Conservation (phyloP, 1,140 invertebrate genomes). For the Cataglyphis hispanica region DNA sequence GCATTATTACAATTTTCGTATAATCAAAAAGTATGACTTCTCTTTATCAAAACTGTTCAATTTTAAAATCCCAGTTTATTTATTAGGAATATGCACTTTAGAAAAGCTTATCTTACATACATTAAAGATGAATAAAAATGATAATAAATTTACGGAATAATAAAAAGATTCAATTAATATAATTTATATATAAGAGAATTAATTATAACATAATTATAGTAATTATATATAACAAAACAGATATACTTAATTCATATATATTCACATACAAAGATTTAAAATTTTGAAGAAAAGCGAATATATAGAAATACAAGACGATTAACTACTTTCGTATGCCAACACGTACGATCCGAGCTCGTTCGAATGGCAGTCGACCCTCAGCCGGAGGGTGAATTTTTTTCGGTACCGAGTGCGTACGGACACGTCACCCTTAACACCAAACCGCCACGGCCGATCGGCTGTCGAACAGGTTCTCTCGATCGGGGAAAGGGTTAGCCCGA, state of each 20-base stretch:
- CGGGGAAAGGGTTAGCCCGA: slow-evolving; percentile 43
- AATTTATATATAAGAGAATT: neutral
- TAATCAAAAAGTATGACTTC: neutral
- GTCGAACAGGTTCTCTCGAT: slow-evolving; percentile 67
- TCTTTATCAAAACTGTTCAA: neutral
- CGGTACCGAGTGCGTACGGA: slow-evolving; percentile 32
- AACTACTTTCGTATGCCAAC: slow-evolving; percentile 44
- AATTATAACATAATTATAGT: neutral
- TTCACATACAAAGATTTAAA: neutral
- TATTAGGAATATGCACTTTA: neutral
- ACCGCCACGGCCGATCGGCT: slow-evolving; percentile 63
- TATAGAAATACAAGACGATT: slow-evolving; percentile 27
- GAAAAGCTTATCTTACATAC: neutral
- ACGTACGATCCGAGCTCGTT: slow-evolving; percentile 24
- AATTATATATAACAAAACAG: neutral
- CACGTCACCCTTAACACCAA: slow-evolving; percentile 69
- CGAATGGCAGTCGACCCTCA: slow-evolving; percentile 27
- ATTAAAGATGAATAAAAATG: slow-evolving; percentile 12
- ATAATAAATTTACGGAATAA: slow-evolving; percentile 2
- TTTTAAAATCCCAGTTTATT: neutral
- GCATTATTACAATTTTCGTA: neutral
- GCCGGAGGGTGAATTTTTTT: slow-evolving; percentile 52
- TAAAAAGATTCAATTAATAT: neutral
- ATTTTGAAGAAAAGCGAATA: slow-evolving; percentile 15
- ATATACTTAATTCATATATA: slow-evolving; percentile 29